Percentiles rank a stretch among this genome's conserved stretches.
These are phyloP conservation scores for Mesorhabditis sp. DNA, from an alignment of 2,888 invertebrate genomes.

Conservation along the genomic window DNA sequence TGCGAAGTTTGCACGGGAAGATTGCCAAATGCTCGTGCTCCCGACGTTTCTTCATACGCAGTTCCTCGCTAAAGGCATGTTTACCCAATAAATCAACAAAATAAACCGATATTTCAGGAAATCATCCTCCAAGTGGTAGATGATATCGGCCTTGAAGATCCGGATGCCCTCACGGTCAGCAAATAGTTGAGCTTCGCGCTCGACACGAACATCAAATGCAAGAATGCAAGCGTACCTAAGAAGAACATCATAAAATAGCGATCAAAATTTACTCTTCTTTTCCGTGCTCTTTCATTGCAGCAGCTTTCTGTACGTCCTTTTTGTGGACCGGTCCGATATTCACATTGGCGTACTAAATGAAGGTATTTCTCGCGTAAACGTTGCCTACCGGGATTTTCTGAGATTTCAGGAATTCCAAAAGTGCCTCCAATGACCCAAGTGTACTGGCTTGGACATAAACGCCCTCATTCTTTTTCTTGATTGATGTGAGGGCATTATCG, in stretches of 20 bases:
- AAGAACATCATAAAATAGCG: constrained; percentile 6
- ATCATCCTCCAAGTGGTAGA: constrained; percentile 97
- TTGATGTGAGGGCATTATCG: constrained; percentile 82
- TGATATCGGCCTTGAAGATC: constrained; percentile 95
- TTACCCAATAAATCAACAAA: neutral
- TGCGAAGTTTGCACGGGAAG: constrained; percentile 88
- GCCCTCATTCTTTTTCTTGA: constrained; percentile 83
- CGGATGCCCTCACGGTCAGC: constrained; percentile 88
- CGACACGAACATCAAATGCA: constrained; percentile 93
- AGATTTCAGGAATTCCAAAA: constrained; percentile 83
- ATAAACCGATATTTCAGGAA: constrained; percentile 65
- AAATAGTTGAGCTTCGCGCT: constrained; percentile 93
- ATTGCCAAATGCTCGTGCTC: constrained; percentile 95
- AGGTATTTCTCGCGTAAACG: constrained; percentile 60
- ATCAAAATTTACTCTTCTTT: constrained; percentile 71
- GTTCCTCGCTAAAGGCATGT: constrained; percentile 75
- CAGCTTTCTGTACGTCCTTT: constrained; percentile 98
- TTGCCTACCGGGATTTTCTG: constrained; percentile 85
- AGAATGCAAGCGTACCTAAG: constrained; percentile 86
- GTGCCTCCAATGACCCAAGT: constrained; percentile 93
- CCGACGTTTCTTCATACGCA: constrained; percentile 83
- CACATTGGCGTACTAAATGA: constrained; percentile 82
- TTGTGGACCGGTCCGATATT: constrained; percentile 98
- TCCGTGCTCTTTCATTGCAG: constrained; percentile 93
- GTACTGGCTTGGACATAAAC: constrained; percentile 99